Evolutionary conservation across 2,888 invertebrate genomes (phyloP).

Genomic region (Pachycephus smyrnensis): DNA sequence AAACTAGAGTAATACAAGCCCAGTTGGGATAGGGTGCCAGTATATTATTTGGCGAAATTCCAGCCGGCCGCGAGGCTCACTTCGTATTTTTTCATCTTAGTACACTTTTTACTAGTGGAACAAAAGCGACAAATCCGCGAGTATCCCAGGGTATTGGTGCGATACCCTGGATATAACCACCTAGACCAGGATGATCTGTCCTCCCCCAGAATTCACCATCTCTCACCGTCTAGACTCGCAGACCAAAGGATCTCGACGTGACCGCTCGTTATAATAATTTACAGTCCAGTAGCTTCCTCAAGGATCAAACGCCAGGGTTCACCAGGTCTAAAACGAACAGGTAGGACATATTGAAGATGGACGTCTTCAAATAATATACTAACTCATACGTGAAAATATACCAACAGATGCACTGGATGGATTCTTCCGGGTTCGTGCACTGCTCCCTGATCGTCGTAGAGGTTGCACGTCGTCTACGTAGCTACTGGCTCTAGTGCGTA

Average conservation of each 20-base stretch:
- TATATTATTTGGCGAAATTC: slow-evolving; percentile 66
- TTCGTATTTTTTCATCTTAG: slow-evolving; percentile 65
- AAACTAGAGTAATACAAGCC: slow-evolving; percentile 26
- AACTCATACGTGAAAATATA: neutral
- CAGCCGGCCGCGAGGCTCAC: slow-evolving; percentile 63
- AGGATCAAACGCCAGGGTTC: neutral
- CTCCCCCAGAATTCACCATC: slow-evolving; percentile 15
- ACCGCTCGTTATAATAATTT: neutral
- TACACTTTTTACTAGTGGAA: slow-evolving; percentile 38
- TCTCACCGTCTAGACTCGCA: neutral
- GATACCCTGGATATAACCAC: slow-evolving; percentile 19
- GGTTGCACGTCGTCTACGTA: neutral
- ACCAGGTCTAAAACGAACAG: neutral
- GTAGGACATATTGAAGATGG: neutral
- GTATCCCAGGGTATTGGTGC: neutral
- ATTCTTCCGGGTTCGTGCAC: neutral
- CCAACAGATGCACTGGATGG: neutral
- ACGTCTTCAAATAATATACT: neutral
- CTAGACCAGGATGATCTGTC: slow-evolving; percentile 13
- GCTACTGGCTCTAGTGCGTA: slow-evolving; percentile 28
- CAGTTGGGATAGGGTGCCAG: slow-evolving; percentile 53
- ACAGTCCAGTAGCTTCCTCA: neutral
- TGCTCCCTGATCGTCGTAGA: neutral
- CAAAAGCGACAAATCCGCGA: slow-evolving; percentile 10
- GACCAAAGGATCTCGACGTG: neutral